These are phyloP conservation scores for Sebastes steindachneri DNA, from an alignment of 2,797 vertebrate species.

Conservation along the genomic window DNA sequence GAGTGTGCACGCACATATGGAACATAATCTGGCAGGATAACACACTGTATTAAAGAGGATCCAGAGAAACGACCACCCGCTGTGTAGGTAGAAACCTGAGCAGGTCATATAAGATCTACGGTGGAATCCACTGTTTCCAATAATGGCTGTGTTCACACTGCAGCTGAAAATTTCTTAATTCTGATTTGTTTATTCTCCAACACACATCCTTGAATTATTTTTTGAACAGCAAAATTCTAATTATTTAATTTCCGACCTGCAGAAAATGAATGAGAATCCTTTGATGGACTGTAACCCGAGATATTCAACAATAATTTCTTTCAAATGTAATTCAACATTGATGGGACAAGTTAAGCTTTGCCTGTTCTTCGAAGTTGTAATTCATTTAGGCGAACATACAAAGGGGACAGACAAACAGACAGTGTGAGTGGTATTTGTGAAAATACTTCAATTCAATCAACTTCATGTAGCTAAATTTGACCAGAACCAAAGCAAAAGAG, in stretches of 20 bases:
- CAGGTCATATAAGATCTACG: neutral
- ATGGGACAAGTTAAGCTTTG: neutral
- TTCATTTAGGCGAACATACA: too few species aligned
- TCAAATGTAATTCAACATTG: neutral
- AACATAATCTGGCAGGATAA: slow-evolving; percentile 71
- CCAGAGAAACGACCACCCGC: slow-evolving; percentile 66
- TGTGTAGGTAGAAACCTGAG: slow-evolving; percentile 56
- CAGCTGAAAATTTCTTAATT: neutral
- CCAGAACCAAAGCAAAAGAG: neutral
- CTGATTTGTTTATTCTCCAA: neutral
- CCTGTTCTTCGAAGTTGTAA: too few species aligned
- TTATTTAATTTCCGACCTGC: neutral
- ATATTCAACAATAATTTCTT: too few species aligned
- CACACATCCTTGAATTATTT: neutral
- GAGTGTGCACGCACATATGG: slow-evolving; percentile 56
- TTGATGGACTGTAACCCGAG: too few species aligned
- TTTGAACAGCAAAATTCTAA: neutral
- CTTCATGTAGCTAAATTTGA: neutral
- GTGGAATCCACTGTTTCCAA: slow-evolving; percentile 17
- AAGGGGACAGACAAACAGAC: too few species aligned
- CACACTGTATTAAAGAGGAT: slow-evolving; percentile 65
- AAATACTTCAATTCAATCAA: too few species aligned
- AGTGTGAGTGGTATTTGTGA: too few species aligned
- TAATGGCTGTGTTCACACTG: slow-evolving; percentile 4
- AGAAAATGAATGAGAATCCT: neutral